phyloP scores from a whole-genome alignment of 1,140 invertebrate genomes.

The Proales similis region DNA sequence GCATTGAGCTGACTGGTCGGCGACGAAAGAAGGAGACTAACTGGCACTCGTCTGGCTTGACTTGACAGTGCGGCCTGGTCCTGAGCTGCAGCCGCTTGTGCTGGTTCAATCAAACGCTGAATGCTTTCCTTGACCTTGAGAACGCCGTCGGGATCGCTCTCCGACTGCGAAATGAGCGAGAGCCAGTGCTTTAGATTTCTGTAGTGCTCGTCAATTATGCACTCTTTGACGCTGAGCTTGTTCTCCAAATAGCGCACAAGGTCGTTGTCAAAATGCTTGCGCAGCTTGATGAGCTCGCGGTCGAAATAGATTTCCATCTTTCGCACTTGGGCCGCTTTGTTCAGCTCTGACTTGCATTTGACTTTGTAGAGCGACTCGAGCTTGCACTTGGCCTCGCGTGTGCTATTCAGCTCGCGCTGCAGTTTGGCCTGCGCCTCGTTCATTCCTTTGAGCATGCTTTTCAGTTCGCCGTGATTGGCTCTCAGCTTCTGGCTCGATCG shows the following conservation, averaged over 20 bases:
- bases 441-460: constrained; percentile 5
- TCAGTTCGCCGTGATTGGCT: too few species aligned
- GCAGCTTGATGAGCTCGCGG: constrained; percentile 10
- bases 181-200: too few species aligned
- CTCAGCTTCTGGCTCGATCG: too few species aligned
- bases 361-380: constrained; percentile 34
- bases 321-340: constrained; percentile 29
- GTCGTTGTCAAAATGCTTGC: constrained; percentile 12
- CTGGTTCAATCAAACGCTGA: too few species aligned
- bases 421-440: constrained; percentile 4
- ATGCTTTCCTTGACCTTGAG: too few species aligned
- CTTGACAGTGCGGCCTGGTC: too few species aligned
- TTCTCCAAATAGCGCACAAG: constrained; percentile 25
- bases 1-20: too few species aligned
- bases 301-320: constrained; percentile 20
- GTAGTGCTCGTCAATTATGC: neutral
- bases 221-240: constrained; percentile 7
- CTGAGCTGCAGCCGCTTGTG: too few species aligned
- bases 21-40: too few species aligned
- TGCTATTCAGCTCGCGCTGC: neutral
- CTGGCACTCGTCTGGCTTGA: too few species aligned
- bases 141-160: too few species aligned
- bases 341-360: constrained; percentile 29
- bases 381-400: constrained; percentile 11
- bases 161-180: too few species aligned